Base-by-base conservation (phyloP, 2,113 vertebrate genomes). In the Podilymbus podiceps region DNA sequence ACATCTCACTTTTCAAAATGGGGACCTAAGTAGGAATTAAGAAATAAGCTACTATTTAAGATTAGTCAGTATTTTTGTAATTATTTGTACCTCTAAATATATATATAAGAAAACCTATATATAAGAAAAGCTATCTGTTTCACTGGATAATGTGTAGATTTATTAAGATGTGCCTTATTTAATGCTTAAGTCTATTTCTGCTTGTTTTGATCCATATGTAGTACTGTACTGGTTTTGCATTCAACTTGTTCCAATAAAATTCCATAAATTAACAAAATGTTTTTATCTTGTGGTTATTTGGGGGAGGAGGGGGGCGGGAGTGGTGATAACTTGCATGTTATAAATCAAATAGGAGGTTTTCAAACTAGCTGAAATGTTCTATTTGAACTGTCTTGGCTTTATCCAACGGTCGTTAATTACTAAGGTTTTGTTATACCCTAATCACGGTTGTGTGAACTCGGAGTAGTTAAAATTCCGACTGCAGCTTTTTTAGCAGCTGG, bases 61-160 rank as follows among this genome's bases (percentile, higher is more conserved):
- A 97, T 97, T 97, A 97, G 98, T 98, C 97, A 98, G 98, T 98
- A 98, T 98, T 98, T 98, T 98, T 98, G 98, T 98, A 98, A 98
- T 98, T 98, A 98, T 98, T 98, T 98, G 97, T 98, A 98, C 98
- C 98, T 98, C 98, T 95, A 98, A 96, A 98, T 98, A 97, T 97
- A 97, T 98, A 97, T 98, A 97, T 97, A 97, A 95, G 79, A 27
- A 78, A 95, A 69, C 97, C 96, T n/a, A n/a, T n/a, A n/a, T n/a
- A n/a, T n/a, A n/a, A n/a, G n/a, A n/a, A n/a, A n/a, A n/a, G n/a
- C n/a, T n/a, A 97, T 98, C 98, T 96, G 96, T 98, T 98, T 98
- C 98, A 98, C 98, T 98, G 98, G 98, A 98, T 97, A 97, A 93
- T 10, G 64, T 98, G 96, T 98, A 98, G 97, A 97, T 97, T 96